Conservation (phyloP, 2,888 invertebrate genomes). For the Cistogaster globosa region DNA sequence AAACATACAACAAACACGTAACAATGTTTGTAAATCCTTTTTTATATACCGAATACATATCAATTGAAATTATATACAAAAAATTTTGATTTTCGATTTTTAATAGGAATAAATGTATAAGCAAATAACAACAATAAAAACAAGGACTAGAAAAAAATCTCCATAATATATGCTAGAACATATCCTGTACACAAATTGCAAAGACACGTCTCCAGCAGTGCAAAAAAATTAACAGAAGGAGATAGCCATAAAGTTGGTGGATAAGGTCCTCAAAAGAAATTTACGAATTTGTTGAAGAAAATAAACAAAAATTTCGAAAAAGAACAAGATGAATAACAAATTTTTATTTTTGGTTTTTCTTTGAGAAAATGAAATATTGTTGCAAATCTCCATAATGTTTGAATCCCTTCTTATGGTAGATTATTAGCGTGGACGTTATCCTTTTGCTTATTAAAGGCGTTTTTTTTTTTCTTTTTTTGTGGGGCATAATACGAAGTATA, state of each 20-base stretch:
- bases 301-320: background rate
- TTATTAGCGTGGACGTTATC: conserved; percentile 38
- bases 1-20: conserved; percentile 20
- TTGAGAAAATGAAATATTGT: conserved; percentile 8
- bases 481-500: no score
- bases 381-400: conserved; percentile 21
- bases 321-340: conserved; percentile 5
- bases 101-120: conserved; percentile 45
- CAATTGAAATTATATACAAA: conserved; percentile 61
- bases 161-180: conserved; percentile 83
- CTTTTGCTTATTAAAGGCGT: conserved; percentile 2
- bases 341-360: conserved; percentile 24
- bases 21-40: conserved; percentile 75
- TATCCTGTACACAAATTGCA: conserved; percentile 83
- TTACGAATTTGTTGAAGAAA: conserved; percentile 15
- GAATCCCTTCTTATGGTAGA: conserved; percentile 20
- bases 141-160: conserved; percentile 75
- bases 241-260: conserved; percentile 37
- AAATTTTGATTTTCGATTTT: conserved; percentile 67
- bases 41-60: conserved; percentile 72
- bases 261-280: conserved; percentile 35
- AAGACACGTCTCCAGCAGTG: conserved; percentile 74
- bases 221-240: conserved; percentile 20
- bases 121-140: conserved; percentile 11
- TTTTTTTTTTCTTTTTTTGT: no score